phyloP scores from a whole-genome alignment of 2,113 vertebrate genomes.

The Heterotis niloticus region DNA sequence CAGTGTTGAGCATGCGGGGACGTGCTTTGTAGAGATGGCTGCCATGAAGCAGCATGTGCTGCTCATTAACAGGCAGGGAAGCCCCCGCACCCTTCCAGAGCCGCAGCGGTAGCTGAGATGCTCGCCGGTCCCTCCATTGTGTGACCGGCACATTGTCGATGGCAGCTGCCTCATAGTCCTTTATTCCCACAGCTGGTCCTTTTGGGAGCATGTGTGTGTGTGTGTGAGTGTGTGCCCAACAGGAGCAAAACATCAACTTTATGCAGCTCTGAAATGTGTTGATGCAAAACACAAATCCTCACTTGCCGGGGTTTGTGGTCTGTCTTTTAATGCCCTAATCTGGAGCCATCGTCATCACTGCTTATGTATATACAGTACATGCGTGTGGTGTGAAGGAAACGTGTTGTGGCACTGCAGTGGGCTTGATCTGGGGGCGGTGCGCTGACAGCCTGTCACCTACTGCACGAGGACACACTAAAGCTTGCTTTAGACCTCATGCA shows the following conservation, averaged over 20 bases:
- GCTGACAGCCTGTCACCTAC: not conserved
- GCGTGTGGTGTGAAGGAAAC: not conserved
- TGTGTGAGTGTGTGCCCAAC: slow-evolving; percentile 29
- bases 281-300: slow-evolving; percentile 46
- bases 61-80: not conserved
- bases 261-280: slow-evolving; percentile 18
- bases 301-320: slow-evolving; percentile 29
- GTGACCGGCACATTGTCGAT: slow-evolving; percentile 9
- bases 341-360: not conserved
- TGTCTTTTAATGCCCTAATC: slow-evolving; percentile 17
- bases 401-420: not conserved
- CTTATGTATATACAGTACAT: slow-evolving; percentile 17
- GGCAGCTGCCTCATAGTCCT: slow-evolving; percentile 16
- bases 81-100: not conserved
- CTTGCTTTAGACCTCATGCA: not conserved
- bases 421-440: not conserved
- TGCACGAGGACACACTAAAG: not conserved
- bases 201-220: slow-evolving; percentile 25
- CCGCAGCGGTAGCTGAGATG: not conserved
- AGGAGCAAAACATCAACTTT: slow-evolving; percentile 24
- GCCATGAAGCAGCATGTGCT: not conserved
- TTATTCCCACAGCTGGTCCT: slow-evolving; percentile 3
- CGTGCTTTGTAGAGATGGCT: not conserved
- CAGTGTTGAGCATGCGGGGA: not conserved
- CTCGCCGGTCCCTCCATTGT: slow-evolving; percentile 21